Evolutionary conservation across 2,113 vertebrate species (phyloP), one percentile per base, ranked within the genome.

Genomic region (Salvelinus fontinalis): DNA sequence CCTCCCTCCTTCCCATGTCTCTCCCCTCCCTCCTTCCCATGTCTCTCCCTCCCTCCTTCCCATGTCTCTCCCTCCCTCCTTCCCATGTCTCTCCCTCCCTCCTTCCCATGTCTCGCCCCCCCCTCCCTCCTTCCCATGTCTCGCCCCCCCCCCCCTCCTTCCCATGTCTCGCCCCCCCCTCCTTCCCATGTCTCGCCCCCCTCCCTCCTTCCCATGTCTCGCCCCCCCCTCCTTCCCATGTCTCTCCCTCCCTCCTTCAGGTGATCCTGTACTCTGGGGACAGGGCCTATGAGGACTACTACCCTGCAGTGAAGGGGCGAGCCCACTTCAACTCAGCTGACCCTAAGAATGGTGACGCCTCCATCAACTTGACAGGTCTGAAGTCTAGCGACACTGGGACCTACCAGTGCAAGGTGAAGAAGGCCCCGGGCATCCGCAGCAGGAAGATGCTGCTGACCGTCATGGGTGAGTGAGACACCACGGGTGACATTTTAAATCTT

Each of bases 401-500:
- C 0, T 99, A 98, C 67, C 96, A 97, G 79, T 99, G 97, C 88
- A 99, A 97, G 89, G 96, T 99, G 83, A 99, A 98, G 86, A 99
- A 99, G 83, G 94, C 93, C 70, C 98, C 98, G 0, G 97, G 96
- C 24, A 90, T 97, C 73, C 80, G 89, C 68, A 96, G 93, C 91
- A 93, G 79, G 82, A 97, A 97, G 88, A 89, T 96, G 74, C 89
- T 91, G 22, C 93, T 99, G 44, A 93, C 84, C 2, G 98, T 99
- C 83, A 95, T 97, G 90, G 95, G 98, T 99, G 93, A 91, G 91
- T 86, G 51, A 18, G 51, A 54, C 13, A 5, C 51, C 51, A 54
- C 51, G 1, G 51, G 16, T 14, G 51, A 54, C 51, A 54, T 54
- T 51, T 51, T 54, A 54, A 14, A 54, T 54, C 39, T 44, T 44